Evolutionary conservation across 2,113 vertebrate species (phyloP), one percentile per base, ranked within the genome.

Genomic region (Saccopteryx leptura): DNA sequence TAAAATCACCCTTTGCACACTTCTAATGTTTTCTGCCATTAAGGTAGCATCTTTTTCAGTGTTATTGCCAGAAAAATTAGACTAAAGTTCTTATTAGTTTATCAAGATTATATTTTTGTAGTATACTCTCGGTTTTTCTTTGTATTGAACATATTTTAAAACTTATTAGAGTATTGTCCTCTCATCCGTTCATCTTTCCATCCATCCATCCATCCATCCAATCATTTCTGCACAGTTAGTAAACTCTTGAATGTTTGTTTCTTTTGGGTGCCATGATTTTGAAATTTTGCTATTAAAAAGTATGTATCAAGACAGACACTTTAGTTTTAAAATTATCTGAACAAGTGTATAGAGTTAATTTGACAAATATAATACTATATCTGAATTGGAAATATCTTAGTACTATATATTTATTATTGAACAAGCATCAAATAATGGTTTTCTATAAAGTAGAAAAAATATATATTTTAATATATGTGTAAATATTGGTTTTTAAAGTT

Each of bases 291-390:
- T 61, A 83, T 18, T 61, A 85, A 75, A 76, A 72, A 75, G n/a
- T 88, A 21, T 82, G 21, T 65, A n/a, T 78, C 9, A 91, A 79
- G 14, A 54, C 14, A 89, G 68, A 90, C 17, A 68, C 10, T 80
- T 78, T 65, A 78, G 50, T 69, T 93, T 97, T 80, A 90, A 93
- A 85, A 79, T 93, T 93, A 5, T 15, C 95, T 93, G 46, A 91
- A n/a, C 15, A 83, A 91, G 4, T n/a, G 1, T 87, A 10, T 90
- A 39, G 91, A 85, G 23, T 84, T 90, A 94, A 75, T 90, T n/a
- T 60, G 69, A 5, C 23, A 88, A 78, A 74, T 72, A 84, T 19
- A 60, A 14, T 54, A 39, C 56, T 84, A 9, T 72, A 66, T 76
- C 54, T 91, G 52, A 96, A 84, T 28, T 82, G 50, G 17, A 83